These are phyloP conservation scores for Azemiops feae DNA, from an alignment of 2,113 vertebrate species.

Conservation along the genomic window DNA sequence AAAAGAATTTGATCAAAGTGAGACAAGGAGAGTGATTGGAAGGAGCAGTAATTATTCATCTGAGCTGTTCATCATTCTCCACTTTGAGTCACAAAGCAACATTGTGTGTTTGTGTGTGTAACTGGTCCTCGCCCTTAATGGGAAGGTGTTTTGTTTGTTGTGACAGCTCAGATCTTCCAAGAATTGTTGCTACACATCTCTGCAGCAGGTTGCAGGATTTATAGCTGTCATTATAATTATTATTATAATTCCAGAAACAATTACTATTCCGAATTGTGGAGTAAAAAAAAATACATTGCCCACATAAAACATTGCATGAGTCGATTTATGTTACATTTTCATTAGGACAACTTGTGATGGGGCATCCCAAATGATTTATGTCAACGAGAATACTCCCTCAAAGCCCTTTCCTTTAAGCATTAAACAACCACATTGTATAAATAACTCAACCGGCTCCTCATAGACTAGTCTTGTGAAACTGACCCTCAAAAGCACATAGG, in stretches of 20 bases:
- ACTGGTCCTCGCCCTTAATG: background rate
- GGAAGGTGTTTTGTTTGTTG: background rate
- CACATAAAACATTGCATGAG: background rate
- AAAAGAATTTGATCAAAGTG: background rate
- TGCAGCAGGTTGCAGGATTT: background rate
- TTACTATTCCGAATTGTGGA: background rate
- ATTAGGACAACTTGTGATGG: background rate
- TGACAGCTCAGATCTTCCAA: background rate
- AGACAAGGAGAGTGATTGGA: background rate
- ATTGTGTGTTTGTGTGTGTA: background rate
- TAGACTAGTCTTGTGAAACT: background rate
- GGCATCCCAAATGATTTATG: background rate
- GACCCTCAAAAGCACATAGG: background rate
- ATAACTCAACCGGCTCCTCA: background rate
- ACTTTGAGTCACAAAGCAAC: background rate
- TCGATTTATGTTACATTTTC: background rate
- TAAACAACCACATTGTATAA: background rate
- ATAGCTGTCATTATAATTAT: background rate
- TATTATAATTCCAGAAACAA: background rate
- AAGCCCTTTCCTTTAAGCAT: background rate
- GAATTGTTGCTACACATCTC: background rate
- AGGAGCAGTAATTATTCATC: background rate
- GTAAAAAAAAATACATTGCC: background rate
- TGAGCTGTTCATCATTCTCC: background rate
- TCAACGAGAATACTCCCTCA: background rate